Conservation (phyloP, 2,888 invertebrate genomes). For the Leuctra nigra region DNA sequence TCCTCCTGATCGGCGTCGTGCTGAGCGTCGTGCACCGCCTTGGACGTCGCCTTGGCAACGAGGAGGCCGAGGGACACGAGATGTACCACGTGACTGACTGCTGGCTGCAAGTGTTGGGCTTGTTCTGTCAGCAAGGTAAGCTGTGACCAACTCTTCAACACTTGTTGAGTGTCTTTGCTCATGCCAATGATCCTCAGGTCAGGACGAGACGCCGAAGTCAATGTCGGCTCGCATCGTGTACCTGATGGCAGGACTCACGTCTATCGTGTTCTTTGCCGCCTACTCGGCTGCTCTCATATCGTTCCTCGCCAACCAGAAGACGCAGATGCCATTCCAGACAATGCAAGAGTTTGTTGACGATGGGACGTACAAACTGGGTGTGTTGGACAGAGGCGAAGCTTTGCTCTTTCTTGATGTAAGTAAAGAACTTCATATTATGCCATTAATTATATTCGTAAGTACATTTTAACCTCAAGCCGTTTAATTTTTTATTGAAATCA, state of each 20-base stretch:
- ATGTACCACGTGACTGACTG: conserved; percentile 6
- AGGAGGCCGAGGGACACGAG: neutral
- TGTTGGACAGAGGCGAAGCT: too few species aligned
- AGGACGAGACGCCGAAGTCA: conserved; percentile 1
- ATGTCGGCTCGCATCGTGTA: conserved; percentile 10
- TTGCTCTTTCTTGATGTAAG: too few species aligned
- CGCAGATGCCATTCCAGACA: conserved; percentile 3
- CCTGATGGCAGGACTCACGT: conserved; percentile 17
- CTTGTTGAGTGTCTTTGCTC: too few species aligned
- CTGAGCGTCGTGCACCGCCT: neutral
- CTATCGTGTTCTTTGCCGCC: conserved; percentile 15
- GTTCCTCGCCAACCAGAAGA: conserved; percentile 2
- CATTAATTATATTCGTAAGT: too few species aligned
- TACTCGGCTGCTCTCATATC: conserved; percentile 21
- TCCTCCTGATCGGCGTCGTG: conserved; percentile 3
- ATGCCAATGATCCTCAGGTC: too few species aligned
- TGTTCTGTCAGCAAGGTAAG: conserved; percentile 20
- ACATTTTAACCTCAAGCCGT: too few species aligned
- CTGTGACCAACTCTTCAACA: too few species aligned
- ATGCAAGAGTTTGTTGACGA: conserved; percentile 6
- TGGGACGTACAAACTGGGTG: neutral
- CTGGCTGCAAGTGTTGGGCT: conserved; percentile 7
- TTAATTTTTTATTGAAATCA: too few species aligned
- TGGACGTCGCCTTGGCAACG: conserved; percentile 11
- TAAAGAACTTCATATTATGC: too few species aligned